A percentile compares a stretch with the other conserved stretches of the same genome.
phyloP scores from a whole-genome alignment of 2,113 vertebrate species.

The Lasiurus cinereus region DNA sequence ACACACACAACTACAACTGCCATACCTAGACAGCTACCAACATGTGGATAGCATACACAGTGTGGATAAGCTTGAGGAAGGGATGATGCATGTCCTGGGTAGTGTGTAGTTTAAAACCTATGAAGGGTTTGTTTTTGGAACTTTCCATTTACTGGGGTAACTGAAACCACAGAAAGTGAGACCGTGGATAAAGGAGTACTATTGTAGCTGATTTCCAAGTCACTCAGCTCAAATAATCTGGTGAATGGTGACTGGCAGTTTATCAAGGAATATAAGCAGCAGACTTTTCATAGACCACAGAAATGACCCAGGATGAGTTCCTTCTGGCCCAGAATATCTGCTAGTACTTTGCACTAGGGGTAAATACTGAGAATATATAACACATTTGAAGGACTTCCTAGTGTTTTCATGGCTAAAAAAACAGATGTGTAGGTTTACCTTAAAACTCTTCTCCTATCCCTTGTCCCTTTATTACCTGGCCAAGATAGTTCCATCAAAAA shows the following conservation, averaged over 20 bases:
- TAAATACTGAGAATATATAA: neutral
- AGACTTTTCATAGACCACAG: neutral
- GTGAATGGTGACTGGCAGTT: neutral
- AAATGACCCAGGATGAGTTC: neutral
- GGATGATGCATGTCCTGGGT: neutral
- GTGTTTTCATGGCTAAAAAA: conserved; percentile 4
- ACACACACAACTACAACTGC: neutral
- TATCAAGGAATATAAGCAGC: neutral
- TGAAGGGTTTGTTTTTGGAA: conserved; percentile 16
- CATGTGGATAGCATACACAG: neutral
- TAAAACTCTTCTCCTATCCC: neutral
- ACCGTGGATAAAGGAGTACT: neutral
- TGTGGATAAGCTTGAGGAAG: neutral
- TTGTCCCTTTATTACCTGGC: neutral
- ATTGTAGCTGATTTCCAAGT: neutral
- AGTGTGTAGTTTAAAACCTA: neutral
- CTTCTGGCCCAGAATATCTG: neutral
- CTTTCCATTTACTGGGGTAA: neutral
- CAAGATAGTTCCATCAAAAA: neutral
- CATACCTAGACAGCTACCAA: neutral
- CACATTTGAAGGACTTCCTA: neutral
- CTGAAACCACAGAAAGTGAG: neutral
- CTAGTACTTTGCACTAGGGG: neutral
- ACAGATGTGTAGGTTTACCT: neutral
- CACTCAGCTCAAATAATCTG: conserved; percentile 7